Evolutionary conservation across 2,888 invertebrate genomes (phyloP).

Genomic region (Tolmerus cingulatus): DNA sequence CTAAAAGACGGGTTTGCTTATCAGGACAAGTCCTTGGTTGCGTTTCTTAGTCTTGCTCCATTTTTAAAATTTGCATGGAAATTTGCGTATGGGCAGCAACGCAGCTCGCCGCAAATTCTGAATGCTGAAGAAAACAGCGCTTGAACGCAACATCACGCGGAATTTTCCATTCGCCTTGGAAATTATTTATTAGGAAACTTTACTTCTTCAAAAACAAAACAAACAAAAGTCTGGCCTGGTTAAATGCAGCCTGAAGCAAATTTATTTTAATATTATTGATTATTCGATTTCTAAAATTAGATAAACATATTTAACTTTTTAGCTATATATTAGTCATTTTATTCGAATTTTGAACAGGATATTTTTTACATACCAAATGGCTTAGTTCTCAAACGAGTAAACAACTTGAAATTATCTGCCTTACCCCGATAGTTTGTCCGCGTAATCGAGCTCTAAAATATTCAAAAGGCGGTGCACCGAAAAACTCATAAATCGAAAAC

Average conservation of each 20-base stretch:
- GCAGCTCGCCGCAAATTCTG: background rate
- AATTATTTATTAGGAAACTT: background rate
- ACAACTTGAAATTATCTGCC: background rate
- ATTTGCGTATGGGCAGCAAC: background rate
- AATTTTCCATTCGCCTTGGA: background rate
- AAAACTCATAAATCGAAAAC: slow-evolving; percentile 51
- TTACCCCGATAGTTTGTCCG: background rate
- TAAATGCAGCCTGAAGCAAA: too few relatives aligned
- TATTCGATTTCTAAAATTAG: too few relatives aligned
- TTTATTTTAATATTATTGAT: too few relatives aligned
- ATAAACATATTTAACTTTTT: too few relatives aligned
- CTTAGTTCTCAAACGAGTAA: background rate
- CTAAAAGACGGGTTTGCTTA: slow-evolving; percentile 10
- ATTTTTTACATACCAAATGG: background rate
- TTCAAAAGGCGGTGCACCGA: slow-evolving; percentile 31
- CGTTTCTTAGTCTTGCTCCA: background rate
- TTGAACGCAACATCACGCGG: background rate
- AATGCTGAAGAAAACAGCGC: background rate
- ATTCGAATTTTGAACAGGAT: background rate
- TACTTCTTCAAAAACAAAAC: background rate
- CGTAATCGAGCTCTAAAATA: background rate
- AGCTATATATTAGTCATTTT: too few relatives aligned
- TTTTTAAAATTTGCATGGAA: background rate
- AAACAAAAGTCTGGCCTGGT: too few relatives aligned
- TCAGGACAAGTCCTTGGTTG: slow-evolving; percentile 3